phyloP scores from a whole-genome alignment of 2,113 vertebrate genomes.

The Chrysemys picta region DNA sequence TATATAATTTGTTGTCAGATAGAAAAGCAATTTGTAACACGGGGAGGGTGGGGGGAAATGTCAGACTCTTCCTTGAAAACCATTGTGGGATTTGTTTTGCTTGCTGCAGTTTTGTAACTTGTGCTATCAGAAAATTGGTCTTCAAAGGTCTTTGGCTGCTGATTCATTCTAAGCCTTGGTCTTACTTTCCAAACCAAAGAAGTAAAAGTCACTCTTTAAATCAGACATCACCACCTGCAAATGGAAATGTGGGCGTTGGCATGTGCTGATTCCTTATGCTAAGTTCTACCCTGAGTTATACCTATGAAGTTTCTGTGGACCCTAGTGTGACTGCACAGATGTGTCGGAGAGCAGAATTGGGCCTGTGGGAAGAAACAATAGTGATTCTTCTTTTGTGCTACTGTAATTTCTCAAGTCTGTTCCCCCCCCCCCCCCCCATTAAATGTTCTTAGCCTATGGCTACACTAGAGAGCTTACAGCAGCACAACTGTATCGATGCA shows the following conservation, averaged over 20 bases:
- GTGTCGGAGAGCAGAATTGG: not conserved
- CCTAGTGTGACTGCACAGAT: not conserved
- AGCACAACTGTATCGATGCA: no score
- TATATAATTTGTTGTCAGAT: not conserved
- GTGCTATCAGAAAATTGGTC: not conserved
- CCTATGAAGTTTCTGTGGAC: not conserved
- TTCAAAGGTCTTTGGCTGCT: not conserved
- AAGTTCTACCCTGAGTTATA: not conserved
- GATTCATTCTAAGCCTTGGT: not conserved
- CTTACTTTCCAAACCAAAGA: not conserved
- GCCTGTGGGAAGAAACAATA: not conserved
- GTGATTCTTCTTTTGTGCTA: not conserved
- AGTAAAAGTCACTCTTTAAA: not conserved
- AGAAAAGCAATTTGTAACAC: not conserved
- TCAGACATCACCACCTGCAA: not conserved
- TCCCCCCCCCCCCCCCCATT: not conserved
- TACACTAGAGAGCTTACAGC: no score
- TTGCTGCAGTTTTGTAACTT: not conserved
- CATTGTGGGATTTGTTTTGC: not conserved
- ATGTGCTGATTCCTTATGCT: not conserved
- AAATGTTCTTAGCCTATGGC: no score
- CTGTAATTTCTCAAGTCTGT: not conserved
- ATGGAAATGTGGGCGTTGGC: not conserved
- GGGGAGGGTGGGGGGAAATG: not conserved
- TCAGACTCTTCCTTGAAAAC: not conserved